phyloP scores from a whole-genome alignment of 2,797 vertebrate genomes.

The Ctenosaura bakeri region DNA sequence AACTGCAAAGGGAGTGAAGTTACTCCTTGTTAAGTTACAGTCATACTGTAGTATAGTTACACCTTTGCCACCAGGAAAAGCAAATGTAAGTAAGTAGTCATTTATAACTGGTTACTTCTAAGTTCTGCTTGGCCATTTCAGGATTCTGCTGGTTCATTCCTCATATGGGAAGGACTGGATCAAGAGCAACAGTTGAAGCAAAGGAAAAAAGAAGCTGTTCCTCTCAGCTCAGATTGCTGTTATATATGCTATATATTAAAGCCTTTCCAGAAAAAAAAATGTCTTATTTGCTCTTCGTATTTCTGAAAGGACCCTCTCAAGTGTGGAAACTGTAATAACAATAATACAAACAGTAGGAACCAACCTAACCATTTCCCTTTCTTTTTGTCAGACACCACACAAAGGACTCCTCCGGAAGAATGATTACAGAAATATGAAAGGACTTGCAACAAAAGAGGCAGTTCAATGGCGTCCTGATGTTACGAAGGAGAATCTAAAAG shows the following conservation, averaged over 20 bases:
- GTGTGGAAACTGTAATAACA: background rate
- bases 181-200: background rate
- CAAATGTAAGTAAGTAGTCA: too few species aligned
- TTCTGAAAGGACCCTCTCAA: conserved; percentile 13
- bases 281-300: background rate
- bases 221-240: background rate
- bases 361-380: background rate
- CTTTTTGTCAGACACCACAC: background rate
- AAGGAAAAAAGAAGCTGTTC: background rate
- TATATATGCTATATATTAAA: background rate
- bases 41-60: background rate
- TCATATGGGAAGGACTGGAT: background rate
- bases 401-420: conserved; percentile 13
- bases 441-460: conserved; percentile 13
- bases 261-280: background rate
- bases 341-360: background rate
- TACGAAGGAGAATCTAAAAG: background rate
- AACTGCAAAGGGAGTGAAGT: too few species aligned
- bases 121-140: background rate
- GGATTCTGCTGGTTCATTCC: background rate
- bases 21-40: background rate
- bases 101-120: background rate
- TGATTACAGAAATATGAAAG: background rate
- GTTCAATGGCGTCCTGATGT: conserved; percentile 3
- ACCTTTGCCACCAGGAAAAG: too few species aligned